Conservation (phyloP, 2,113 vertebrate genomes). For the Bufo bufo region DNA sequence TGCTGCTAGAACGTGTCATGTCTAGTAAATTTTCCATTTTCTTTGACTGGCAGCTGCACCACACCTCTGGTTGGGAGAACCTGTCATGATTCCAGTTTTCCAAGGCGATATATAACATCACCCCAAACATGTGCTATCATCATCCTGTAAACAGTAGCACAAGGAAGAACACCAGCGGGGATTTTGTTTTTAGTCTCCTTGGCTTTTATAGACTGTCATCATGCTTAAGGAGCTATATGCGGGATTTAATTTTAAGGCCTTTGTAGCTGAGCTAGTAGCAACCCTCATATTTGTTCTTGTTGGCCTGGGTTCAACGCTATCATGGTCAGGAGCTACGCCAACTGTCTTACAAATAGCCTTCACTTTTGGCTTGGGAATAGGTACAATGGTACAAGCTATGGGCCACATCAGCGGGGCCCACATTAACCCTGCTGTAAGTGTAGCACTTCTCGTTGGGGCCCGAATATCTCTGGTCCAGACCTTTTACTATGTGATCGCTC, state of each 20-base stretch:
- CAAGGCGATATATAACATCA: slow-evolving; percentile 45
- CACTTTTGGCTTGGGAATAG: slow-evolving; percentile 57
- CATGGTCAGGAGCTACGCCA: slow-evolving; percentile 42
- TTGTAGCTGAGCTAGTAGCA: slow-evolving; percentile 57
- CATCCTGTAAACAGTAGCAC: slow-evolving; percentile 35
- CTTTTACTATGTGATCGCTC: slow-evolving; percentile 49
- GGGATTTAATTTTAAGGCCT: slow-evolving; percentile 22
- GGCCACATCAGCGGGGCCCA: slow-evolving; percentile 59
- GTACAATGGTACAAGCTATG: slow-evolving; percentile 53
- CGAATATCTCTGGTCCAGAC: slow-evolving; percentile 49
- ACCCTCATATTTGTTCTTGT: slow-evolving; percentile 53
- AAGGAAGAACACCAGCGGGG: background rate
- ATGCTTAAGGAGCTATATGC: slow-evolving; percentile 52
- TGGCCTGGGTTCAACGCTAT: slow-evolving; percentile 51
- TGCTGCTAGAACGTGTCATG: background rate
- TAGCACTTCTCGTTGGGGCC: slow-evolving; percentile 46
- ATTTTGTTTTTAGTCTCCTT: background rate
- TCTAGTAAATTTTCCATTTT: slow-evolving; percentile 48
- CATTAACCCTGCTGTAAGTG: slow-evolving; percentile 57
- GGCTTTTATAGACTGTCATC: slow-evolving; percentile 8
- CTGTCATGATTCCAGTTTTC: slow-evolving; percentile 22
- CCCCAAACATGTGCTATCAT: background rate
- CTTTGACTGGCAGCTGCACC: slow-evolving; percentile 5
- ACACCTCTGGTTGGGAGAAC: slow-evolving; percentile 24
- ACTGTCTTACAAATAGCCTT: slow-evolving; percentile 57